Evolutionary conservation across 2,797 vertebrate genomes (phyloP).

Genomic region (Chaetophractus vellerosus): DNA sequence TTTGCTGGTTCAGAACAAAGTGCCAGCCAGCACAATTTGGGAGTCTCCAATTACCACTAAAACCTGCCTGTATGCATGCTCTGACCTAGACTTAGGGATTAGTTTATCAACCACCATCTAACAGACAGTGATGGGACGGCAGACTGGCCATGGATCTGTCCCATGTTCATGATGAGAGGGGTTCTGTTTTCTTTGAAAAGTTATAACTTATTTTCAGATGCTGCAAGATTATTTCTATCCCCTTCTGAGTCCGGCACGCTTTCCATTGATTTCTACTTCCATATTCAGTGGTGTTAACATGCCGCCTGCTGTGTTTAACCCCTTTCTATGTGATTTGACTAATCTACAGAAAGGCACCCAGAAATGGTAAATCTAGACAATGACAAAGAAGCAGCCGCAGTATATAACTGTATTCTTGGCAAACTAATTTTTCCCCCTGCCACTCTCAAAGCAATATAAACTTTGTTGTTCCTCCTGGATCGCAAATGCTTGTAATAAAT

Average conservation of each 20-base stretch:
- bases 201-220: constrained; percentile 5
- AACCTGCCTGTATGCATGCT: neutral
- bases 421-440: constrained; percentile 80
- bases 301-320: constrained; percentile 12
- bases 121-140: neutral
- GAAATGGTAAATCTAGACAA: constrained; percentile 61
- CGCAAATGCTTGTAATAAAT: constrained; percentile 85
- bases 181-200: neutral
- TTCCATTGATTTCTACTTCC: neutral
- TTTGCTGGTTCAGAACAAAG: constrained; percentile 25
- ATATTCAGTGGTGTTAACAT: neutral
- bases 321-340: constrained; percentile 72
- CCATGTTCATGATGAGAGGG: neutral
- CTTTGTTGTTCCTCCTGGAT: constrained; percentile 80
- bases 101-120: neutral
- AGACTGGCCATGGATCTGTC: neutral
- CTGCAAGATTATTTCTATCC: neutral
- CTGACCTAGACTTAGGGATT: neutral
- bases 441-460: constrained; percentile 83
- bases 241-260: neutral
- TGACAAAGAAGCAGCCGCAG: constrained; percentile 63
- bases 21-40: neutral
- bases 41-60: neutral
- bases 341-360: constrained; percentile 1
- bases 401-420: constrained; percentile 67